phyloP scores from a whole-genome alignment of 2,113 vertebrate species.

The Rhinolophus ferrumequinum region DNA sequence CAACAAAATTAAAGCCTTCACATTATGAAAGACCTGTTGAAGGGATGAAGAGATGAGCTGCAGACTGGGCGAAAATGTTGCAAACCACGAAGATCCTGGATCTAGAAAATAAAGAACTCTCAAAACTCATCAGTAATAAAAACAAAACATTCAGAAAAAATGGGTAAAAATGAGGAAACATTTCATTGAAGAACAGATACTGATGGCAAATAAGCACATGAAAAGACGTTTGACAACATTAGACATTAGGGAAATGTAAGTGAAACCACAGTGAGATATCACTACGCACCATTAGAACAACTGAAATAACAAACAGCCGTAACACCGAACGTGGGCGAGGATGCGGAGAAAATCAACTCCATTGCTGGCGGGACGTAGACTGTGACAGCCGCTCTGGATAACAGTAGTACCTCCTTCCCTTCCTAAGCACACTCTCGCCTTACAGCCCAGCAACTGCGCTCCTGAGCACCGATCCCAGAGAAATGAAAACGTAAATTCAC shows the following conservation, averaged over 20 bases:
- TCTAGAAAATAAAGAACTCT: not conserved
- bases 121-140: not conserved
- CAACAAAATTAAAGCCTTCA: no score
- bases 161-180: no score
- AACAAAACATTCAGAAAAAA: not conserved
- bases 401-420: fast-evolving
- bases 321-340: no score
- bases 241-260: no score
- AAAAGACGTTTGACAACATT: not conserved
- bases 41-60: not conserved
- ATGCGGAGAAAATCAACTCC: not conserved
- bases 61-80: not conserved
- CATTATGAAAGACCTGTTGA: no score
- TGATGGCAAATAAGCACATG: not conserved
- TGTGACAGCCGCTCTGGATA: not conserved
- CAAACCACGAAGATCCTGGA: not conserved
- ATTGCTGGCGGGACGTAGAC: not conserved
- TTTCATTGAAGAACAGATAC: not conserved
- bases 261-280: not conserved
- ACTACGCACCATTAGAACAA: fast-evolving
- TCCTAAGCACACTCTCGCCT: fast-evolving
- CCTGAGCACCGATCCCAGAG: not conserved
- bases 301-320: not conserved
- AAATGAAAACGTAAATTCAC: not conserved
- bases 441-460: no score